Evolutionary conservation across 1,140 invertebrate species (phyloP), one percentile per base, ranked within the genome.

Genomic region (Philopotamus ludificatus): DNA sequence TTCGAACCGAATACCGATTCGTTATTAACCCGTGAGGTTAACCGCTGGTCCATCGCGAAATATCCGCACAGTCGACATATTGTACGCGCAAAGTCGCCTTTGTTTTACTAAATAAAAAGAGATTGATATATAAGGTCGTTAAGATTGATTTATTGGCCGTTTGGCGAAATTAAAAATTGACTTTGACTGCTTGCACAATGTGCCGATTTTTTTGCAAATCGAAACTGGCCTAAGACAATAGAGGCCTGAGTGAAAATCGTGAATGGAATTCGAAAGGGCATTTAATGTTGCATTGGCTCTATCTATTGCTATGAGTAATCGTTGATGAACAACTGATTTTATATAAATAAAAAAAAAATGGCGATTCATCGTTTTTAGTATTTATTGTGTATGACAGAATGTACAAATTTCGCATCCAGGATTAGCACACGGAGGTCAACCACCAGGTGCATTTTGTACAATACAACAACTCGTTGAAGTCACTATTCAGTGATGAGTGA

Each of bases 61-160:
- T 7, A 34, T 34, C 28, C 28, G 28, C 12, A 34, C 4, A 34
- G 12, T 34, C 4, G 28, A 4, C 12, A 34, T 34, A 7, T 34
- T 34, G 28, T 34, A 34, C n/a, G n/a, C n/a, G n/a, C n/a, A 34
- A 4, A 12, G 28, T 12, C 28, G 28, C 28, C 28, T 7, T 34
- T 34, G 28, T 34, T 34, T 34, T 34, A n/a, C n/a, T n/a, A n/a
- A n/a, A n/a, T 12, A 34, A 34, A 7, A 34, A 34, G 12, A 4
- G 44, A 47, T 47, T 47, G 44, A 47, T 47, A 47, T 16, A 16
- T 47, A 47, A 47, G 44, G 44, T 47, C 44, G 18, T 47, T 20
- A 20, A 47, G 44, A 47, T 47, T 47, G 44, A 47, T 47, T 47
- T 47, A 47, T 47, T 47, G 28, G 44, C 44, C 44, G 44, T 47